Conservation (phyloP, 2,113 vertebrate species). For the Corythornis vintsioides region DNA sequence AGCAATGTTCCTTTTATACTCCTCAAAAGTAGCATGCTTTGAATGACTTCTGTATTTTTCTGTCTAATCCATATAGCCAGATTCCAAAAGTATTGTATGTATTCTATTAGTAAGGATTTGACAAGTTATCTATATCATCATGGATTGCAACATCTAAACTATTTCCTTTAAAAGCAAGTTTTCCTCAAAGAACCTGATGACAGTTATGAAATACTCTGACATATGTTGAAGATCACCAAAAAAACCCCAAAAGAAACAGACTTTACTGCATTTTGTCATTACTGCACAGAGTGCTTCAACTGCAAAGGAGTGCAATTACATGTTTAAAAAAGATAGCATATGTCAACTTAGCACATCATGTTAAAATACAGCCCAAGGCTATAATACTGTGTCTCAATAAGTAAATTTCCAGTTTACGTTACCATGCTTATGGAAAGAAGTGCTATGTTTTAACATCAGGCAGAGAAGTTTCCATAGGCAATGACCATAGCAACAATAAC, state of each 20-base stretch:
- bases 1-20: background rate
- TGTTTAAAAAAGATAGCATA: background rate
- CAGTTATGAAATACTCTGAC: background rate
- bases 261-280: background rate
- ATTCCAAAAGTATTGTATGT: background rate
- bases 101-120: background rate
- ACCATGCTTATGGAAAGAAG: slow-evolving; percentile 46
- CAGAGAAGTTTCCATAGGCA: slow-evolving; percentile 61
- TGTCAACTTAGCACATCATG: background rate
- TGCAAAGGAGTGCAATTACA: background rate
- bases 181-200: background rate
- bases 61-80: background rate
- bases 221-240: background rate
- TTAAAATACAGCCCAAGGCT: background rate
- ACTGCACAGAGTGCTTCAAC: background rate
- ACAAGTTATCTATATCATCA: background rate
- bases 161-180: background rate
- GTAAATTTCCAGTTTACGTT: slow-evolving; percentile 46
- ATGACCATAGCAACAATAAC: slow-evolving; percentile 21
- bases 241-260: background rate
- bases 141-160: background rate
- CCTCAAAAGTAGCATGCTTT: background rate
- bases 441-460: slow-evolving; percentile 20
- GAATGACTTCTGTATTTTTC: background rate
- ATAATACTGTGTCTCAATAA: background rate